phyloP scores from a whole-genome alignment of 2,113 vertebrate genomes.

The Calidris pygmaea region DNA sequence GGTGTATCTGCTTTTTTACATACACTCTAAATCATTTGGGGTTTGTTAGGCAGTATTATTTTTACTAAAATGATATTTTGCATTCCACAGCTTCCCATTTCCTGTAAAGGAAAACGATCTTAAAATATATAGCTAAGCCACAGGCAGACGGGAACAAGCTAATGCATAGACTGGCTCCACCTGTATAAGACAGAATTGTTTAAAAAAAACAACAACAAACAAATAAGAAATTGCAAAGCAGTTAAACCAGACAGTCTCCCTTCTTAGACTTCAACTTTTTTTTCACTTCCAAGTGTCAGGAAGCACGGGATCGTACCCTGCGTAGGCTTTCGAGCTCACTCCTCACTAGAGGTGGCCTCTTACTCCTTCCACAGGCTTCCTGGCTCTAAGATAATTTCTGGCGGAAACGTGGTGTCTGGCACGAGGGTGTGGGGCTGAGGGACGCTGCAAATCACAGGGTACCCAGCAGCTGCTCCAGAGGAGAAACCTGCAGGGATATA shows the following conservation, averaged over 20 bases:
- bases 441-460: neutral
- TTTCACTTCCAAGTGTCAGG: neutral
- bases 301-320: neutral
- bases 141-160: slow-evolving; percentile 54
- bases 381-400: neutral
- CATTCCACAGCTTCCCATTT: slow-evolving; percentile 62
- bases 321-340: neutral
- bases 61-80: slow-evolving; percentile 52
- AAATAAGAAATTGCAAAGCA: neutral
- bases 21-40: slow-evolving; percentile 47
- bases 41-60: slow-evolving; percentile 59
- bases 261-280: neutral
- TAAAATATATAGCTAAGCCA: slow-evolving; percentile 59
- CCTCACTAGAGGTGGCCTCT: neutral
- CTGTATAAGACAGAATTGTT: neutral
- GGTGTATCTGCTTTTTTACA: slow-evolving; percentile 10
- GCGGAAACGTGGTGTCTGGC: neutral
- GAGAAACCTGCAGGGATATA: accelerated
- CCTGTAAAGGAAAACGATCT: slow-evolving; percentile 54
- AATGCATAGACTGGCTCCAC: slow-evolving; percentile 56
- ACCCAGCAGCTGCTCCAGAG: neutral
- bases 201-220: neutral
- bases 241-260: neutral
- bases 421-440: neutral
- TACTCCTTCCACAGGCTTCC: neutral